Base-by-base conservation (phyloP, 2,888 invertebrate species). In the Aethes cnicana region DNA sequence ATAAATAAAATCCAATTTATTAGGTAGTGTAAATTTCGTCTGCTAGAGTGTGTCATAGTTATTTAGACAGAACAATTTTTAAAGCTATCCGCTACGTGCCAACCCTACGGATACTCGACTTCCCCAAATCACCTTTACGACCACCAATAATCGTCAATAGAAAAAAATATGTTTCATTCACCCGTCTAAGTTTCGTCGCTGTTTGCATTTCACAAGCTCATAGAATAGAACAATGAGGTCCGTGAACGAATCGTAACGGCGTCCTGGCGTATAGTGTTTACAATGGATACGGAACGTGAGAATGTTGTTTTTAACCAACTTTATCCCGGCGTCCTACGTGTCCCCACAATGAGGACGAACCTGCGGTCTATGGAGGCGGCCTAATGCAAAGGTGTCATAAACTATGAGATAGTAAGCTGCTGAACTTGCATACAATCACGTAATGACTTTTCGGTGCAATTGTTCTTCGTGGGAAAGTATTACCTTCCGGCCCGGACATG, bases 221-320 rank as follows among this genome's bases (percentile, higher is more conserved):
- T 74, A 69, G 71, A 77, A 79, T 74, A 81, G 82, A 84, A 85
- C 83, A 85, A 86, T 81, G 69, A 73, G 59, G 57, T 75, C 68
- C 71, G 81, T 75, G 78, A 83, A 85, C 83, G 82, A 78, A 76
- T 76, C 78, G 81, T 81, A 82, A 81, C 81, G 73, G 73, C 72
- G 72, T 73, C 78, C 81, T 73, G 74, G 68, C 61, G 72, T 72
- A 67, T 74, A 70, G 69, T 81, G 72, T 85, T 83, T 82, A 86
- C 84, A 82, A 84, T 81, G 69, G 76, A 72, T 66, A 72, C 69
- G 68, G 74, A 79, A 86, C 88, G 88, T 88, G 88, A 88, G 88
- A 88, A 85, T 78, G 76, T 81, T 69, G 77, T 76, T 78, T 73
- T 74, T 74, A 73, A 74, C 69, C 67, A 74, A 76, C 77, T 76